phyloP scores from a whole-genome alignment of 2,888 invertebrate species.

The Cynaeus angustus region DNA sequence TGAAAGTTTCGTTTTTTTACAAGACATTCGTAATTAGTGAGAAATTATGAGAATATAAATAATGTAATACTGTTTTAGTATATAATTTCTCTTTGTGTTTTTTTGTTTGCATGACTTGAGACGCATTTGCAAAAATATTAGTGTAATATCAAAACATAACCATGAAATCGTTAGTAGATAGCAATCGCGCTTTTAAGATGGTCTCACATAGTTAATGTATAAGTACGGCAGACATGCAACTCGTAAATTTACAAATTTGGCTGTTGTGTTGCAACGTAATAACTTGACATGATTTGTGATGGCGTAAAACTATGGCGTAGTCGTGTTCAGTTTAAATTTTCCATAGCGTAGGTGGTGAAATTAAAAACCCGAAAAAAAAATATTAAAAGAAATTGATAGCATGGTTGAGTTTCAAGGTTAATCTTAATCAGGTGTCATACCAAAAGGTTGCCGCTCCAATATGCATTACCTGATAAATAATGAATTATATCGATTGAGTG shows the following conservation, averaged over 20 bases:
- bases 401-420: constrained; percentile 27
- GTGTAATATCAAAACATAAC: background rate
- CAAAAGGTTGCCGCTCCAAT: constrained; percentile 49
- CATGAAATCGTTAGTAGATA: background rate
- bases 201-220: background rate
- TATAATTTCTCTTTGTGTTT: too few relatives aligned
- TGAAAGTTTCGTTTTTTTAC: too few relatives aligned
- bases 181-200: background rate
- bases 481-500: constrained; percentile 51
- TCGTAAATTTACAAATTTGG: constrained; percentile 12
- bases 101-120: background rate
- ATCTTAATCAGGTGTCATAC: constrained; percentile 45
- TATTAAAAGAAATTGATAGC: constrained; percentile 29
- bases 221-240: constrained; percentile 4
- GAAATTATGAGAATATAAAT: too few relatives aligned
- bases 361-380: background rate
- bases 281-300: constrained; percentile 2
- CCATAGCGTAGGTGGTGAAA: background rate
- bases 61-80: too few relatives aligned
- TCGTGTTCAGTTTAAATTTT: too few relatives aligned
- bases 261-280: constrained; percentile 6
- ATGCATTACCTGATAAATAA: constrained; percentile 54
- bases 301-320: background rate
- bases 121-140: background rate
- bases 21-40: too few relatives aligned